Base-by-base conservation (phyloP, 2,113 vertebrate genomes). In the Vireo altiloquus region DNA sequence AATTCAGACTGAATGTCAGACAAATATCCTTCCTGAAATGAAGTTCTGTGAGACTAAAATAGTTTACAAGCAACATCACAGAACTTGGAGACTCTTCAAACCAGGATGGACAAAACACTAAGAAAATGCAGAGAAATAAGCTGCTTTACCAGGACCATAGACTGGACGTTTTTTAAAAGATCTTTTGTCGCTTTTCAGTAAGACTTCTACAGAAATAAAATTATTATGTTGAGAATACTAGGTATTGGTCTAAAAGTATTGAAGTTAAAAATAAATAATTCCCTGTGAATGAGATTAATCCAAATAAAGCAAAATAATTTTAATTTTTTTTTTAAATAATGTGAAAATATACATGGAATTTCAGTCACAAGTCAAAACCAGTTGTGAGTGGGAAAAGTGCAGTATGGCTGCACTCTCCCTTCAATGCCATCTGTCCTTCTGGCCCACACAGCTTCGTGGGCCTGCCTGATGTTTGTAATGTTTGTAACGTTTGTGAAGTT, bases 401-500 rank as follows among this genome's bases (percentile, higher is more conserved):
- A 42, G 66, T 61, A 40, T 89, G 61, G 57, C 78, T 91, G 53
- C 40, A 64, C 20, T 82, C 46, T 61, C 8, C 14, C 56, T 84
- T 68, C 64, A 46, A 44, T 46, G 31, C 21, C 70, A 46, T 72
- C 52, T 82, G 3, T 84, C 10, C 0, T 60, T 86, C 66, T 70
- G 46, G 49, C 49, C 66, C 78, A 42, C 54, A 46, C 35, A 80
- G 40, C 37, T 66, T 60, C 77, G 31, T 39, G 39, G 59, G 47
- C 60, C 50, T 82, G 78, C 53, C 66, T 92, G 71, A 82, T 37
- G 24, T 84, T 78, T 90, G 24, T 53, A 80, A 65, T 82, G 31
- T 39, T n/a, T n/a, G n/a, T n/a, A n/a, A n/a, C n/a, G n/a, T 78
- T 89, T 85, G 35, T 54, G 33, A 96, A 93, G 77, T 68, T 93